Evolutionary conservation across 37 sponge, comb jelly and placozoan species (phyloP).

Genomic region (Chondrosia reniformis): DNA sequence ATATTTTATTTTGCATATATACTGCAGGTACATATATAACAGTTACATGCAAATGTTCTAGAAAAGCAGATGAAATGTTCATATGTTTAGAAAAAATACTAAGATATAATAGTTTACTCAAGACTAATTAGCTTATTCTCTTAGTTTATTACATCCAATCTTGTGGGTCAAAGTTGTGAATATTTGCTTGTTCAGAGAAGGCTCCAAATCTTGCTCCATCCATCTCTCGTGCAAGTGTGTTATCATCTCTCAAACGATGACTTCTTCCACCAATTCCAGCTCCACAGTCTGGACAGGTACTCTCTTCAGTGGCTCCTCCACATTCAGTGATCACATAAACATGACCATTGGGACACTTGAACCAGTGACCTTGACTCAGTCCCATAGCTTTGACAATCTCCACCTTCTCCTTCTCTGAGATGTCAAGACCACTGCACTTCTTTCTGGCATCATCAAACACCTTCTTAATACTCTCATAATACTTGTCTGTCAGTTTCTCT

Average conservation of each 20-base stretch:
- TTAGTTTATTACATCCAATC: no score
- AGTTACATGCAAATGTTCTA: no score
- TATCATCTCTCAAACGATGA: slow-evolving; percentile 55
- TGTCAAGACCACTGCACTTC: slow-evolving; percentile 43
- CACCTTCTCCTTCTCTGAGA: slow-evolving; percentile 53
- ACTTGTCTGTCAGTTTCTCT: slow-evolving; percentile 26
- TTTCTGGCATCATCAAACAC: slow-evolving; percentile 17
- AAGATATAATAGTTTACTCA: no score
- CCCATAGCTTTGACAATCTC: slow-evolving; percentile 78
- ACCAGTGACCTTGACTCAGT: slow-evolving; percentile 83
- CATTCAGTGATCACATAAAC: slow-evolving; percentile 87
- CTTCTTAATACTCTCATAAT: neutral
- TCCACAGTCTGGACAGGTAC: slow-evolving; percentile 82
- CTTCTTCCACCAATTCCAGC: slow-evolving; percentile 69
- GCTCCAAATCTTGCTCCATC: slow-evolving; percentile 67
- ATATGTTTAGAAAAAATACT: no score
- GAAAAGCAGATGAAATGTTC: no score
- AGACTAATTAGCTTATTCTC: no score
- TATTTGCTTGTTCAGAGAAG: slow-evolving; percentile 75
- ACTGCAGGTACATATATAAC: no score
- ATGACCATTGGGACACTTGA: slow-evolving; percentile 85
- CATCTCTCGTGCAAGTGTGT: slow-evolving; percentile 75
- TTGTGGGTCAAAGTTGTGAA: no score
- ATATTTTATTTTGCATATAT: no score
- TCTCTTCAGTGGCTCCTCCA: slow-evolving; percentile 74